Evolutionary conservation across 2,888 invertebrate species (phyloP).

Genomic region (Halictus ligatus): DNA sequence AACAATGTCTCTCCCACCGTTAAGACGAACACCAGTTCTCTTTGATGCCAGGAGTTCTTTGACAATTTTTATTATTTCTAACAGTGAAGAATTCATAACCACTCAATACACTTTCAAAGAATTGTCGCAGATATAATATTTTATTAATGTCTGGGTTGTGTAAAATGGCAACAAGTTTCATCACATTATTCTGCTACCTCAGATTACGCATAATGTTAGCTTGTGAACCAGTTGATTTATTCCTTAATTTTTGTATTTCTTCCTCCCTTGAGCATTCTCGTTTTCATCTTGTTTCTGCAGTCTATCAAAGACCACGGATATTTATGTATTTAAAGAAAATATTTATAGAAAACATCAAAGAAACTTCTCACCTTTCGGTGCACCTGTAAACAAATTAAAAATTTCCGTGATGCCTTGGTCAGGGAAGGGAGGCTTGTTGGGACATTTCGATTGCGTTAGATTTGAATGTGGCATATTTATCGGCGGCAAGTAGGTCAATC

Average conservation of each 20-base stretch:
- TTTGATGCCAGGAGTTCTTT: neutral
- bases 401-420: neutral
- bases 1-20: neutral
- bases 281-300: neutral
- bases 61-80: too few species aligned
- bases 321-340: too few species aligned
- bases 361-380: neutral
- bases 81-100: too few species aligned
- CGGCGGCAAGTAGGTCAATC: neutral
- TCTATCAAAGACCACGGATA: neutral
- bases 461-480: slow-evolving; percentile 19
- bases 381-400: neutral
- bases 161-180: too few species aligned
- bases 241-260: neutral
- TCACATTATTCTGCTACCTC: neutral
- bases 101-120: too few species aligned
- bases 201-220: neutral
- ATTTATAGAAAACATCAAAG: neutral
- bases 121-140: too few species aligned
- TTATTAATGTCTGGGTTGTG: too few species aligned
- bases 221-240: neutral
- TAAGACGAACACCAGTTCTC: neutral
- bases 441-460: neutral
- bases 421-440: neutral
- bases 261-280: neutral